These are phyloP conservation scores for Gonioctena quinquepunctata DNA, from an alignment of 1,140 invertebrate genomes.

Conservation along the genomic window DNA sequence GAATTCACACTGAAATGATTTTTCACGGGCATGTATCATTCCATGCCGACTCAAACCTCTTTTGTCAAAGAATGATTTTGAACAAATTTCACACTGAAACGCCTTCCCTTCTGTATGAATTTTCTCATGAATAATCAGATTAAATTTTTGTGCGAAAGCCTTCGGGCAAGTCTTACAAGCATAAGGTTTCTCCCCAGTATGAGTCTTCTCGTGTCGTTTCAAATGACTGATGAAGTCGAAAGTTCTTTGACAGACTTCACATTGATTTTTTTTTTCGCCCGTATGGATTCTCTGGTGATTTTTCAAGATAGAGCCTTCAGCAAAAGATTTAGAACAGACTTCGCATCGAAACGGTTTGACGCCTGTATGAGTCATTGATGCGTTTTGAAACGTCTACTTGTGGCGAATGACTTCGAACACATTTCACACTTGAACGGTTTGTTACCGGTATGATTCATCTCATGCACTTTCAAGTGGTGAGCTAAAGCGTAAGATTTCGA, in stretches of 20 bases:
- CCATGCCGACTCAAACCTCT: background rate
- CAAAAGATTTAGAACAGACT: background rate
- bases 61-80: background rate
- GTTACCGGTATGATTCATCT: background rate
- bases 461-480: background rate
- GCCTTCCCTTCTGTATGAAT: background rate
- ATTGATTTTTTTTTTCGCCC: background rate
- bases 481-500: background rate
- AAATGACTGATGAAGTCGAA: background rate
- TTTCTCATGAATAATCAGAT: background rate
- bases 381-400: background rate
- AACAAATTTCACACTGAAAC: background rate
- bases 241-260: background rate
- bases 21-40: background rate
- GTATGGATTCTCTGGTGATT: background rate
- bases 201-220: background rate
- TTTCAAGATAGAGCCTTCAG: background rate
- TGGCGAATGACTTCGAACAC: background rate
- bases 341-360: background rate
- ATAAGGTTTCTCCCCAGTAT: background rate
- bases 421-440: background rate
- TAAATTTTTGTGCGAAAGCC: background rate
- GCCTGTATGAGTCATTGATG: background rate
- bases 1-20: background rate
- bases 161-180: background rate